Percentiles rank a stretch among this genome's conserved stretches.
These are phyloP conservation scores for Alca torda DNA, from an alignment of 2,797 vertebrate genomes.

Conservation along the genomic window DNA sequence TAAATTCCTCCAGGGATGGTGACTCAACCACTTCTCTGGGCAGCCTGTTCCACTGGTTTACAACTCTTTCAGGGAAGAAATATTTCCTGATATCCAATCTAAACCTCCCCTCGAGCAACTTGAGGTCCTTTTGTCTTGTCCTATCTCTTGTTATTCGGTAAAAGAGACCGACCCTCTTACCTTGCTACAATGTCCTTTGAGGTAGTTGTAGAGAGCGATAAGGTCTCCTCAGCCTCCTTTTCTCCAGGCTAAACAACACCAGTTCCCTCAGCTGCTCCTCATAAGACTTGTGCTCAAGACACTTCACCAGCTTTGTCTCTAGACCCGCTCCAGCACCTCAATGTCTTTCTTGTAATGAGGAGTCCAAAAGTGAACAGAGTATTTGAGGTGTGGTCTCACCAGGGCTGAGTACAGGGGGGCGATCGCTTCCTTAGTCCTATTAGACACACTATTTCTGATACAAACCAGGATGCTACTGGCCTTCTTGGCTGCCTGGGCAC, in stretches of 20 bases:
- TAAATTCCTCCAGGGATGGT: background rate
- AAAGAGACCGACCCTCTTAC: background rate
- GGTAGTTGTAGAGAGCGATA: fast-evolving
- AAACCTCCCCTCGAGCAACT: fast-evolving
- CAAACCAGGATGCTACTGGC: background rate
- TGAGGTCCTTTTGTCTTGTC: background rate
- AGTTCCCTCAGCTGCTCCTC: background rate
- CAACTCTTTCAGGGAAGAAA: background rate
- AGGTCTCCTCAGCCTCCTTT: background rate
- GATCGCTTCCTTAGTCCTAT: background rate
- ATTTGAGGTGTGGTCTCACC: background rate
- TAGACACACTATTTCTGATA: background rate
- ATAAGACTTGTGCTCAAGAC: background rate
- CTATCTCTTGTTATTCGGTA: background rate
- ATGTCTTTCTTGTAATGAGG: background rate
- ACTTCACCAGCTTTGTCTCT: background rate
- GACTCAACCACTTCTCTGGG: background rate
- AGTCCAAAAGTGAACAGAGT: background rate
- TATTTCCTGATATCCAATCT: background rate
- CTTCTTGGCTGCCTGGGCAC: background rate
- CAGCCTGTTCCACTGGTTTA: background rate
- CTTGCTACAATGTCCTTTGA: background rate
- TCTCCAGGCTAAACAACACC: background rate
- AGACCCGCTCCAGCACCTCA: fast-evolving
- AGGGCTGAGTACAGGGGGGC: fast-evolving